Evolutionary conservation across 2,113 vertebrate genomes (phyloP).

Genomic region (Ploceus nigricollis): DNA sequence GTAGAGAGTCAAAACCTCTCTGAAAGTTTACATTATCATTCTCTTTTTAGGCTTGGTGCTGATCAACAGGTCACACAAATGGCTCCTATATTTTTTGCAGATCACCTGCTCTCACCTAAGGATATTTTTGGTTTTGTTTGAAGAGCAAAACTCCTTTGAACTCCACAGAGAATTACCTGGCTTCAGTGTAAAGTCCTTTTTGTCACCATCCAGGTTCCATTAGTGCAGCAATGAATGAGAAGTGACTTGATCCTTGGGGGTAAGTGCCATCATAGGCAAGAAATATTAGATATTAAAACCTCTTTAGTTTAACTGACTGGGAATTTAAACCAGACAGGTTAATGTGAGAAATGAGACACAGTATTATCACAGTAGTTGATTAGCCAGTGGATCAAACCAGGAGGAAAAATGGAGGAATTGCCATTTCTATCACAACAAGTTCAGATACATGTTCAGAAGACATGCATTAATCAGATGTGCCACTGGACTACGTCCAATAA

Average conservation of each 20-base stretch:
- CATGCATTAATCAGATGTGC: background rate
- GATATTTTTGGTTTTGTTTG: background rate
- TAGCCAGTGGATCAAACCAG: background rate
- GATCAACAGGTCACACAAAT: background rate
- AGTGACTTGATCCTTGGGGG: background rate
- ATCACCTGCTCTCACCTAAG: background rate
- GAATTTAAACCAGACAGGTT: slow-evolving; percentile 21
- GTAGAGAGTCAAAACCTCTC: background rate
- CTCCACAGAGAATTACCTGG: background rate
- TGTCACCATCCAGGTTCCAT: background rate
- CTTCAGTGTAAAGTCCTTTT: background rate
- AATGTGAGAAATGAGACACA: background rate
- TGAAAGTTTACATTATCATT: background rate
- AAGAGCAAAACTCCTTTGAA: background rate
- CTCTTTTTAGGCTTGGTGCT: background rate
- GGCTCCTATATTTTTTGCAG: background rate
- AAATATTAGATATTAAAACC: slow-evolving; percentile 12
- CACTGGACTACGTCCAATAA: background rate
- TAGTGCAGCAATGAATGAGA: background rate
- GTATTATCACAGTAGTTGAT: background rate
- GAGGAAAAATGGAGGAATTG: background rate
- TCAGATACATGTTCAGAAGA: background rate
- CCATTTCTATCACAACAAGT: background rate
- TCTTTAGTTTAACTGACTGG: background rate
- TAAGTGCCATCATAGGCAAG: background rate